Evolutionary conservation across 2,797 vertebrate genomes (phyloP).

Genomic region (Gephyroberyx darwinii): DNA sequence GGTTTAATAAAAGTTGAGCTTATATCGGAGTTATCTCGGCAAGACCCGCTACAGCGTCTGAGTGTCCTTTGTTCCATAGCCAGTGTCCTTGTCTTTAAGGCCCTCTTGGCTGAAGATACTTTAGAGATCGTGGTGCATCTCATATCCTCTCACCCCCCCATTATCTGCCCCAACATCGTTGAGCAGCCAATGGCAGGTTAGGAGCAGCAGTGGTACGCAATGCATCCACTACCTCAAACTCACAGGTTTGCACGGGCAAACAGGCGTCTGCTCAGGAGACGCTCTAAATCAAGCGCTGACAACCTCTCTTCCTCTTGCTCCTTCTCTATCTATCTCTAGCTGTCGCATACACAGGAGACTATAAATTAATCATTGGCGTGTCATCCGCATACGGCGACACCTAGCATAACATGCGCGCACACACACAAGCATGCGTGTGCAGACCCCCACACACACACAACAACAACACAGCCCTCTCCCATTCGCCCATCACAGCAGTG

Average conservation of each 20-base stretch:
- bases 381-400: constrained; percentile 73
- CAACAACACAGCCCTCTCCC: constrained; percentile 21
- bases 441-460: constrained; percentile 23
- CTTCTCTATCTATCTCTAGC: constrained; percentile 52
- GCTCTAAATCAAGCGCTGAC: constrained; percentile 78
- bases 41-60: constrained; percentile 8
- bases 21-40: constrained; percentile 13
- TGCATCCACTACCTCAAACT: constrained; percentile 26
- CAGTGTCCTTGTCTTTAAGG: constrained; percentile 70
- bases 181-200: constrained; percentile 67
- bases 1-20: constrained; percentile 27
- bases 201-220: constrained; percentile 14
- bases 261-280: constrained; percentile 39
- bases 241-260: constrained; percentile 41
- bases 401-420: constrained; percentile 57
- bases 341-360: constrained; percentile 79
- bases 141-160: constrained; percentile 69
- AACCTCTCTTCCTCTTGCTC: constrained; percentile 57
- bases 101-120: constrained; percentile 63
- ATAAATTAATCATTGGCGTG: constrained; percentile 81
- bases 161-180: constrained; percentile 63
- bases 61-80: constrained; percentile 66
- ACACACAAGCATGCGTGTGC: constrained; percentile 25
- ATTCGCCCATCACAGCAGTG: constrained; percentile 55
- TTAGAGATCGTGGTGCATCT: constrained; percentile 64